Evolutionary conservation across 2,113 vertebrate species (phyloP), one percentile per base, ranked within the genome.

Genomic region (Rhinopomastus cyanomelas): DNA sequence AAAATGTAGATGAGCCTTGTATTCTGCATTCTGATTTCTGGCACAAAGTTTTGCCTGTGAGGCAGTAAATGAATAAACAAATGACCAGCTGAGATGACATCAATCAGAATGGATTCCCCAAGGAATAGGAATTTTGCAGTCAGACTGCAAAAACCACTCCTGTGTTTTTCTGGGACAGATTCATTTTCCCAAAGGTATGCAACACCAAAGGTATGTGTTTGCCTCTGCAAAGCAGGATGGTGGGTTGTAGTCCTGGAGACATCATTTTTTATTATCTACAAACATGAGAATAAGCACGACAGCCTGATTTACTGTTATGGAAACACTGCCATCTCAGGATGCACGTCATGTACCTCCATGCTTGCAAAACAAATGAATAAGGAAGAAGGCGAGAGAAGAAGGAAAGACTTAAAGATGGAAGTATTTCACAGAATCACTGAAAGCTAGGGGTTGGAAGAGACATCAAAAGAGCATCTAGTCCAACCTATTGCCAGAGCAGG

Each of bases 261-360:
- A 53, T 73, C 30, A 29, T 94, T 94, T 95, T 88, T 92, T 77
- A 88, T 92, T 80, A 86, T 85, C 74, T 84, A 36, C 39, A 90
- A 94, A 89, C 77, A 69, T 83, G 76, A 60, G 87, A 88, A 85
- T 83, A 57, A 73, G 88, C 59, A n/a, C 7, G 3, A 62, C 51
- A 66, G 69, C 39, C 74, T 83, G 71, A 89, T 81, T 64, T 92
- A 74, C 68, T 88, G 59, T 72, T 86, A 72, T 3, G 74, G 81
- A 81, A 85, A 49, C 68, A 57, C 88, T 95, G 61, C 82, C 51
- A 32, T 91, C 79, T 82, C 48, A 44, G 66, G 48, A 67, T 62
- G 60, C 51, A 52, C 56, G 29, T 67, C 39, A 7, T 90, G 39
- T 56, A 23, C 30, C 59, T 61, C 62, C 21, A 2, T 48, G 69